phyloP scores from a whole-genome alignment of 2,797 vertebrate species.

The Sebastes flavidus region DNA sequence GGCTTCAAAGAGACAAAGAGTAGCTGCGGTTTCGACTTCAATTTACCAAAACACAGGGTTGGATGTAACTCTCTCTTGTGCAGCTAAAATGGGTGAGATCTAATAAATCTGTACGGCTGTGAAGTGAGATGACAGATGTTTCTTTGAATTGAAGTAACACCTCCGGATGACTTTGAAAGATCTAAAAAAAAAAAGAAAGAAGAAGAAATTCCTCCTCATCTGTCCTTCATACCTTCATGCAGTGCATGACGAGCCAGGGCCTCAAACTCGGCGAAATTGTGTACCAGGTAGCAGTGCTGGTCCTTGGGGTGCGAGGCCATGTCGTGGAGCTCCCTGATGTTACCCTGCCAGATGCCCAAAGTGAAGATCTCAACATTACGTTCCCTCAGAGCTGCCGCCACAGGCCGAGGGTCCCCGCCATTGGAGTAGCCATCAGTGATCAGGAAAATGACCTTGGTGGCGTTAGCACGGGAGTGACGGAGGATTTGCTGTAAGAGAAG shows the following conservation, averaged over 20 bases:
- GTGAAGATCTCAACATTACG: conserved; percentile 98
- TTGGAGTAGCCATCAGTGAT: conserved; percentile 99
- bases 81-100: neutral
- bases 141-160: neutral
- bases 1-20: conserved; percentile 41
- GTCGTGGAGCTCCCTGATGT: conserved; percentile 95
- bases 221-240: conserved; percentile 89
- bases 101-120: neutral
- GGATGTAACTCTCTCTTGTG: conserved; percentile 7
- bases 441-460: conserved; percentile 95
- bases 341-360: conserved; percentile 97
- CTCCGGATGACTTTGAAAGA: neutral
- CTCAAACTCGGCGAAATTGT: conserved; percentile 97
- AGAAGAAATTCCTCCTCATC: neutral
- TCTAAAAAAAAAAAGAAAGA: neutral
- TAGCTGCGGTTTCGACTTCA: neutral
- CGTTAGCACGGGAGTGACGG: conserved; percentile 89
- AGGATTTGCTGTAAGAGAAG: conserved; percentile 90
- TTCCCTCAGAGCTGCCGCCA: conserved; percentile 89
- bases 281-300: conserved; percentile 95
- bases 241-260: conserved; percentile 93
- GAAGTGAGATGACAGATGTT: neutral
- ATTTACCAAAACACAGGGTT: conserved; percentile 17
- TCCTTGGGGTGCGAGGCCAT: conserved; percentile 97
- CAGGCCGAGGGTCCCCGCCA: conserved; percentile 93